phyloP scores from a whole-genome alignment of 2,113 vertebrate species.

The Polyodon spathula region DNA sequence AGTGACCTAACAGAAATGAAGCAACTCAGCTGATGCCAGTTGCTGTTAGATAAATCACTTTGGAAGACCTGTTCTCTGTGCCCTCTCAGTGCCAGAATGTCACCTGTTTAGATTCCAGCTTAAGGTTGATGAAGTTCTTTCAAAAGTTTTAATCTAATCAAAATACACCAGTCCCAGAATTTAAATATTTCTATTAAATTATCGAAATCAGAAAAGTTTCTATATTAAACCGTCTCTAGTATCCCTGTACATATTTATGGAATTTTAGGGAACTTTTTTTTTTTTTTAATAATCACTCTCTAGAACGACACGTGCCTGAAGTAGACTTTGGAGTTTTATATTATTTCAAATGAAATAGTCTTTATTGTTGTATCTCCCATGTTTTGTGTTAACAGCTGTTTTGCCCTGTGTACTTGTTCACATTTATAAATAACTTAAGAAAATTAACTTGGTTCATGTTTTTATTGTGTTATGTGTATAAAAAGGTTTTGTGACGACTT shows the following conservation, averaged over 20 bases:
- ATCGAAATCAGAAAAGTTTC: constrained; percentile 1
- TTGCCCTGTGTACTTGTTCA: constrained; percentile 78
- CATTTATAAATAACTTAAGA: constrained; percentile 75
- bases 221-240: too few species aligned
- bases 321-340: constrained; percentile 69
- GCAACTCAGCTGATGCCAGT: constrained; percentile 22
- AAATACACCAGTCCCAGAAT: constrained; percentile 13
- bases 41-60: constrained; percentile 22
- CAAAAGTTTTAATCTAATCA: too few species aligned
- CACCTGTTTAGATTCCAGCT: constrained; percentile 3
- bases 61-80: constrained; percentile 16
- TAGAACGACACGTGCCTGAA: constrained; percentile 76
- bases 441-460: constrained; percentile 68
- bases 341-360: constrained; percentile 70
- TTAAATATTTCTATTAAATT: not conserved
- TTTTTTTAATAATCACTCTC: constrained; percentile 41
- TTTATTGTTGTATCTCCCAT: constrained; percentile 59
- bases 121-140: too few species aligned
- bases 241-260: too few species aligned
- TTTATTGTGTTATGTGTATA: constrained; percentile 76
- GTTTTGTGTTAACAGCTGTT: constrained; percentile 58
- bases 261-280: too few species aligned
- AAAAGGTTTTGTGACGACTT: constrained; percentile 78
- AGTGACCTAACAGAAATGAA: constrained; percentile 21
- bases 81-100: constrained; percentile 18